Evolutionary conservation across 1,140 invertebrate species (phyloP).

Genomic region (Chlorops oryzae): DNA sequence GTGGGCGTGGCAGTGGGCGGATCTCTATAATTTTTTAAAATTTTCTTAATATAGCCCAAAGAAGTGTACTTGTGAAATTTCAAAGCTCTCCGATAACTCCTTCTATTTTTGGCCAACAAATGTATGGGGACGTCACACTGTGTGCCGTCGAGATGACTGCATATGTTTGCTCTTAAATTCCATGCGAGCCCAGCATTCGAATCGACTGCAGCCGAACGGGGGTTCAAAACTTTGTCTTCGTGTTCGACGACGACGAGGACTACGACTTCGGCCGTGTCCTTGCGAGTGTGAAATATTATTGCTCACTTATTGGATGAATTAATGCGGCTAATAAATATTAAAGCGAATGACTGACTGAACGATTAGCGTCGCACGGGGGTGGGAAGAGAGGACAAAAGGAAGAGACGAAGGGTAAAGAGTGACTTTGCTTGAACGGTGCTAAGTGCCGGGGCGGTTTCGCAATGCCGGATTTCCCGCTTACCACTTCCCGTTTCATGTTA

Average conservation of each 20-base stretch:
- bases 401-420: neutral
- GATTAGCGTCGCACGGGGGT: neutral
- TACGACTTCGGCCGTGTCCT: neutral
- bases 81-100: too few species aligned
- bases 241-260: neutral
- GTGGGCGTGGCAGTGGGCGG: too few species aligned
- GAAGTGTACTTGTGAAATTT: too few species aligned
- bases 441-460: too few species aligned
- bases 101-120: too few species aligned
- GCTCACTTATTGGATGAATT: slow-evolving; percentile 15
- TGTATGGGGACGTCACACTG: too few species aligned
- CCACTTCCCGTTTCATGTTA: too few species aligned
- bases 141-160: neutral
- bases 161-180: neutral
- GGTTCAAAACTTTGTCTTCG: neutral
- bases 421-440: too few species aligned
- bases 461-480: too few species aligned
- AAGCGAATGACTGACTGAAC: neutral
- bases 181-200: neutral
- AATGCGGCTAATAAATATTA: slow-evolving; percentile 14
- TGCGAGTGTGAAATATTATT: slow-evolving; percentile 14
- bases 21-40: too few species aligned
- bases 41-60: too few species aligned
- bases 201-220: neutral
- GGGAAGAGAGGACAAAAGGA: neutral